Conservation (phyloP, 2,888 invertebrate species). For the Anthoptus insignis region DNA sequence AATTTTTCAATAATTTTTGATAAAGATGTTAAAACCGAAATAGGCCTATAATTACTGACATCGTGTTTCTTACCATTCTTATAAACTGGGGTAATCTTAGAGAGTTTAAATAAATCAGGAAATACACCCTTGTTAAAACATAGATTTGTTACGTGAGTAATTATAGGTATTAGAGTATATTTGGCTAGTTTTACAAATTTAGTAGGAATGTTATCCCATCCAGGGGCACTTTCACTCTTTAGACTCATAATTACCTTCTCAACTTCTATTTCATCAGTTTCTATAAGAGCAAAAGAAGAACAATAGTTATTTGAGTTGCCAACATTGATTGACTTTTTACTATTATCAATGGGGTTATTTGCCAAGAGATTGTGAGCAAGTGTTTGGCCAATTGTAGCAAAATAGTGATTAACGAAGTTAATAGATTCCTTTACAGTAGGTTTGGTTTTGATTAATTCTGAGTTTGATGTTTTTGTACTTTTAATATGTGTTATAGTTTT, state of each 20-base stretch:
- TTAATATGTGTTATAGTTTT: conserved; percentile 13
- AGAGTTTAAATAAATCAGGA: conserved; percentile 12
- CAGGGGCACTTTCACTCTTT: conserved; percentile 14
- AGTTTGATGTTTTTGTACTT: conserved; percentile 15
- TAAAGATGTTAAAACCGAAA: conserved; percentile 33
- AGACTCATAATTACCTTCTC: background rate
- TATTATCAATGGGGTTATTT: too few species aligned
- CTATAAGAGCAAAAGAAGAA: conserved; percentile 21
- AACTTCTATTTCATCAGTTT: conserved; percentile 12
- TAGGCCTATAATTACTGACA: conserved; percentile 38
- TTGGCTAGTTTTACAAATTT: background rate
- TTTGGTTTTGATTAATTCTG: conserved; percentile 12
- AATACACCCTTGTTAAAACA: conserved; percentile 27
- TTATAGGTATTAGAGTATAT: conserved; percentile 10
- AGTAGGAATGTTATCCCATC: conserved; percentile 13
- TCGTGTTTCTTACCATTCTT: conserved; percentile 25
- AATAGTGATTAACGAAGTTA: conserved; percentile 18
- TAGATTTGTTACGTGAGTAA: conserved; percentile 28
- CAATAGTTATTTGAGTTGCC: too few species aligned
- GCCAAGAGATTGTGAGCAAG: background rate
- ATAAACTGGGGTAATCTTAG: conserved; percentile 23
- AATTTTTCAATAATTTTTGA: conserved; percentile 41
- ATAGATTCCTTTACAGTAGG: conserved; percentile 3
- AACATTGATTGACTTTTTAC: background rate
- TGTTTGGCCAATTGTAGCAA: conserved; percentile 11